These are phyloP conservation scores for Antennarius maculatus DNA, from an alignment of 2,797 vertebrate genomes.

Conservation along the genomic window DNA sequence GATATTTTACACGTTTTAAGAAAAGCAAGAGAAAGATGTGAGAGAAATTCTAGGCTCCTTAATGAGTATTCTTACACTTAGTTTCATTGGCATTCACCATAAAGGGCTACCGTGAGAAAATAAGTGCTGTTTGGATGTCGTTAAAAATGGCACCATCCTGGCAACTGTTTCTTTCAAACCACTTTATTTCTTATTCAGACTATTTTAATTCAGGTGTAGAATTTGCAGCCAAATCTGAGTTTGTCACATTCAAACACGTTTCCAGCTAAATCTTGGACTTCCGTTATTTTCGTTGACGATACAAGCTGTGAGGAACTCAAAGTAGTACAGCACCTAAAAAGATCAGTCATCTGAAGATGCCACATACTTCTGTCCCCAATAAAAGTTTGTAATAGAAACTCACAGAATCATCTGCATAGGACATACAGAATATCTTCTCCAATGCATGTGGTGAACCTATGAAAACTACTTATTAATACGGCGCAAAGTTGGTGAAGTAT, in stretches of 20 bases:
- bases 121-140: constrained; percentile 35
- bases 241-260: constrained; percentile 29
- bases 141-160: constrained; percentile 8
- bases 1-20: constrained; percentile 33
- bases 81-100: constrained; percentile 40
- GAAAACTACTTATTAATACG: no score
- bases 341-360: no score
- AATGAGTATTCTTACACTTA: constrained; percentile 33
- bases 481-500: no score
- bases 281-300: no score
- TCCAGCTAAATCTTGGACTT: no score
- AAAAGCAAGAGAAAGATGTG: constrained; percentile 47
- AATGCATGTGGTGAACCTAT: no score
- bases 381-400: no score
- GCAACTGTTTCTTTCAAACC: constrained; percentile 54
- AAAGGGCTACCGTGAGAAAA: constrained; percentile 46
- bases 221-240: constrained; percentile 74
- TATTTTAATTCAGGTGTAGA: constrained; percentile 76
- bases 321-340: no score
- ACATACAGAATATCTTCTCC: no score
- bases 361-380: no score
- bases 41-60: constrained; percentile 45
- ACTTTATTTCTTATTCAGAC: constrained; percentile 46
- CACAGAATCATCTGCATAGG: no score
- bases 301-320: no score